These are phyloP conservation scores for Campopleginae sp. DNA, from an alignment of 2,888 invertebrate genomes.

Conservation along the genomic window DNA sequence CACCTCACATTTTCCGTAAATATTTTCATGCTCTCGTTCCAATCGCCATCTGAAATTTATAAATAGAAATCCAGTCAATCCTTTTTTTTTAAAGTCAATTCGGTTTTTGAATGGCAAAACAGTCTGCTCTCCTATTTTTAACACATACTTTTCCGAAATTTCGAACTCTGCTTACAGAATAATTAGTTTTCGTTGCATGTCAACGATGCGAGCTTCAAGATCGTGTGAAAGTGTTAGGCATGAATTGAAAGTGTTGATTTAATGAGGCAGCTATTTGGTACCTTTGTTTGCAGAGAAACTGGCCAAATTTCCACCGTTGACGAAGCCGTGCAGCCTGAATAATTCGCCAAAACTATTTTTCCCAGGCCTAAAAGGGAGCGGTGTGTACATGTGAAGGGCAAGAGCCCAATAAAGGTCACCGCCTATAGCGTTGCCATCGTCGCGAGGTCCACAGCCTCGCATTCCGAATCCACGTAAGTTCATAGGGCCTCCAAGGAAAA, in stretches of 20 bases:
- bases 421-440: constrained; percentile 91
- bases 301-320: constrained; percentile 94
- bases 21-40: constrained; percentile 82
- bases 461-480: constrained; percentile 94
- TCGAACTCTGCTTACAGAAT: too few species aligned
- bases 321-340: constrained; percentile 95
- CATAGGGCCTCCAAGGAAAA: constrained; percentile 95
- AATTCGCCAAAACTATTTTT: constrained; percentile 92
- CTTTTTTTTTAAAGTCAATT: too few species aligned
- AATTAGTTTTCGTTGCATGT: too few species aligned
- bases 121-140: too few species aligned
- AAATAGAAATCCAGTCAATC: not conserved
- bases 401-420: constrained; percentile 93
- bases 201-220: too few species aligned
- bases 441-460: constrained; percentile 94
- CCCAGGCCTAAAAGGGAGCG: constrained; percentile 94
- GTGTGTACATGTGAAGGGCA: constrained; percentile 94
- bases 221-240: too few species aligned
- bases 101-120: too few species aligned
- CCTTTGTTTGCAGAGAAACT: constrained; percentile 75
- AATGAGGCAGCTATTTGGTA: not conserved
- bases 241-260: not conserved
- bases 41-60: constrained; percentile 83
- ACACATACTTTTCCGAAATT: too few species aligned
- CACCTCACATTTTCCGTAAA: constrained; percentile 87